Evolutionary conservation across 2,888 invertebrate genomes (phyloP).

Genomic region (Harpalus rufipes): DNA sequence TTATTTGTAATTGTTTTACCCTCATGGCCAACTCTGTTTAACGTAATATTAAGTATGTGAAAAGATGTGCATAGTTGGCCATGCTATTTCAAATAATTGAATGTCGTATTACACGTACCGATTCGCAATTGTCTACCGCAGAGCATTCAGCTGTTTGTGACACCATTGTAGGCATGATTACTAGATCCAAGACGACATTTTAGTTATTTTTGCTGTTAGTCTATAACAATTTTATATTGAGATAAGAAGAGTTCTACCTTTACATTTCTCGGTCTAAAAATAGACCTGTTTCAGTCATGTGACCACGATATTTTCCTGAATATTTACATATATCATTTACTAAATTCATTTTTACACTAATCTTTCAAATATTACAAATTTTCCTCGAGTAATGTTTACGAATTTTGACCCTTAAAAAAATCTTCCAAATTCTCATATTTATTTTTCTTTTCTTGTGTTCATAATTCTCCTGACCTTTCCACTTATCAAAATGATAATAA

Average conservation of each 20-base stretch:
- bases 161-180: slow-evolving; percentile 22
- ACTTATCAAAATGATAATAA: not conserved
- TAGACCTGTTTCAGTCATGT: slow-evolving; percentile 53
- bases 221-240: slow-evolving; percentile 34
- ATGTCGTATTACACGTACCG: slow-evolving; percentile 18
- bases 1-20: too few species aligned
- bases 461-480: not conserved
- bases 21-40: not conserved
- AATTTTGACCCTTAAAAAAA: not conserved
- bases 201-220: slow-evolving; percentile 27
- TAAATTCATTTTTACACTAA: slow-evolving; percentile 2
- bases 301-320: slow-evolving; percentile 65
- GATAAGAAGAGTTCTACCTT: slow-evolving; percentile 62
- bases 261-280: slow-evolving; percentile 65
- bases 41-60: not conserved
- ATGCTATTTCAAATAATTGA: slow-evolving; percentile 53
- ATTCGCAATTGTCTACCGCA: slow-evolving; percentile 13
- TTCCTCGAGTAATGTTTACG: not conserved
- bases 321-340: slow-evolving; percentile 61
- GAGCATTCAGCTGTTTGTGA: slow-evolving; percentile 37
- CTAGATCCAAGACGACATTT: slow-evolving; percentile 46
- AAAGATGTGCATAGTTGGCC: slow-evolving; percentile 21
- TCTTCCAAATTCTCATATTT: not conserved
- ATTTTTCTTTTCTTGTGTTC: not conserved
- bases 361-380: slow-evolving; percentile 8